phyloP scores from a whole-genome alignment of 1,140 invertebrate species.

The Coptotermes formosanus region DNA sequence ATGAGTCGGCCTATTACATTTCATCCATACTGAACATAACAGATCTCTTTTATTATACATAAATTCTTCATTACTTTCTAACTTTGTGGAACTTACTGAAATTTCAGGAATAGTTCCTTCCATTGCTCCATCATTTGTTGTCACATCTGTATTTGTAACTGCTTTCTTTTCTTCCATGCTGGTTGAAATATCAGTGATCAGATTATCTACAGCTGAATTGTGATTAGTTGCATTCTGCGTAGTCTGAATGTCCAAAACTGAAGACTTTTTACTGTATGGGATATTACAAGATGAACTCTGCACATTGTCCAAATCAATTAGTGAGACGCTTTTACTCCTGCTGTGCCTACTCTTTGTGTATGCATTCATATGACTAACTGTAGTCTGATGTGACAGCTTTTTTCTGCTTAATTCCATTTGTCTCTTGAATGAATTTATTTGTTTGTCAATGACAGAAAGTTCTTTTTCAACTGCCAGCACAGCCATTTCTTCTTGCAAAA shows the following conservation, averaged over 20 bases:
- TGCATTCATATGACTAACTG: not conserved
- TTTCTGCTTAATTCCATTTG: not conserved
- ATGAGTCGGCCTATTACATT: not conserved
- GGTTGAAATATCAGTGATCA: not conserved
- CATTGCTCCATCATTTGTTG: not conserved
- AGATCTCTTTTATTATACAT: not conserved
- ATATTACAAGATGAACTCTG: not conserved
- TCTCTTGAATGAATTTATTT: slow-evolving; percentile 1
- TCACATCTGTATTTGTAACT: not conserved
- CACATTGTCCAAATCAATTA: not conserved
- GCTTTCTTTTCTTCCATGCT: not conserved
- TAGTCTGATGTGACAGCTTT: not conserved
- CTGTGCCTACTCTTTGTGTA: not conserved
- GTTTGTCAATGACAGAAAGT: not conserved
- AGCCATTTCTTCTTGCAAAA: not conserved
- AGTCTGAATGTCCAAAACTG: not conserved
- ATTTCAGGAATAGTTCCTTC: not conserved
- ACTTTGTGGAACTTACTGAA: not conserved
- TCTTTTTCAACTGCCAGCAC: not conserved
- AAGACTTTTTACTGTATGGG: not conserved
- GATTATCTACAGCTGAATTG: not conserved
- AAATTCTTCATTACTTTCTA: not conserved
- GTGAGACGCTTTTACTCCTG: not conserved
- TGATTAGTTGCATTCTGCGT: not conserved
- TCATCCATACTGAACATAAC: not conserved